These are phyloP conservation scores for Endomychus coccineus DNA, from an alignment of 2,888 invertebrate species.

Conservation along the genomic window DNA sequence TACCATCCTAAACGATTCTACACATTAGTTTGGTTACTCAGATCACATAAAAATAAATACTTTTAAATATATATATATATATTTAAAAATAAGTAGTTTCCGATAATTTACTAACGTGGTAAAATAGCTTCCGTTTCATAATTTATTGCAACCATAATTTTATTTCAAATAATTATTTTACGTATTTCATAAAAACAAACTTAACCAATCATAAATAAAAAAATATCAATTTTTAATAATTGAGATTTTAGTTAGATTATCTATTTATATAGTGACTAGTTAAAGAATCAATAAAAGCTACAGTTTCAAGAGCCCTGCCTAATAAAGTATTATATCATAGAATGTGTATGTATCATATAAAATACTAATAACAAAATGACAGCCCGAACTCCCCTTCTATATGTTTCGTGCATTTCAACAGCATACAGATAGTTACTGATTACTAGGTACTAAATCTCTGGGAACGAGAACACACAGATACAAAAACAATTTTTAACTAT, in stretches of 20 bases:
- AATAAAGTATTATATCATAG: neutral
- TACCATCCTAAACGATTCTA: too few relatives aligned
- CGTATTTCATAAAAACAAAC: neutral
- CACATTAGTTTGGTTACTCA: too few relatives aligned
- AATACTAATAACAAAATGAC: constrained; percentile 31
- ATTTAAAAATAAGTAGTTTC: too few relatives aligned
- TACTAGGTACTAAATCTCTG: constrained; percentile 20
- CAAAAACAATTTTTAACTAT: constrained; percentile 10
- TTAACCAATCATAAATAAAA: neutral
- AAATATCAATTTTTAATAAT: too few relatives aligned
- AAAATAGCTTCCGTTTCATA: too few relatives aligned
- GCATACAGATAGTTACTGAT: constrained; percentile 56
- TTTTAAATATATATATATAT: too few relatives aligned
- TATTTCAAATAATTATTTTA: neutral
- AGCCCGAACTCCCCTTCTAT: constrained; percentile 65
- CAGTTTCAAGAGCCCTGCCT: constrained; percentile 1
- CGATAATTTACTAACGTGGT: too few relatives aligned
- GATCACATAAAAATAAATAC: too few relatives aligned
- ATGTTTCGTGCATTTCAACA: constrained; percentile 85
- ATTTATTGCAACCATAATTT: neutral
- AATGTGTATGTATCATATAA: constrained; percentile 9
- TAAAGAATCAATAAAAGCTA: constrained; percentile 1
- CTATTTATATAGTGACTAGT: constrained; percentile 2
- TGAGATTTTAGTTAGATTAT: too few relatives aligned
- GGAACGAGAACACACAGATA: constrained; percentile 22